Percentiles rank a stretch among this genome's conserved stretches.
phyloP scores from a whole-genome alignment of 2,797 vertebrate species.

The Chelmon rostratus region DNA sequence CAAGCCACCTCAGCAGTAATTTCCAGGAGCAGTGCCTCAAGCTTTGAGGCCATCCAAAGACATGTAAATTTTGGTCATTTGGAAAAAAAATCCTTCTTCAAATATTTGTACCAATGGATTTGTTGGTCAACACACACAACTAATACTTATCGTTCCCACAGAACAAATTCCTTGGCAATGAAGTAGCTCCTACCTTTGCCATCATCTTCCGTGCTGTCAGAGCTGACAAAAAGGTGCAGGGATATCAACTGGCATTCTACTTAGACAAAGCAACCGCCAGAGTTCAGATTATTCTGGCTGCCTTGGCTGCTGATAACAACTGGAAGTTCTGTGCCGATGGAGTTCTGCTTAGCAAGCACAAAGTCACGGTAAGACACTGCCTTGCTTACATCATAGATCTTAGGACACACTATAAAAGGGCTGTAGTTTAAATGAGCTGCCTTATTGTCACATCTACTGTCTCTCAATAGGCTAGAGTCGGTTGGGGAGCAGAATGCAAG shows the following conservation, averaged over 20 bases:
- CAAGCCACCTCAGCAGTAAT: constrained; percentile 31
- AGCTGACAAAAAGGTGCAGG: constrained; percentile 77
- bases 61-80: constrained; percentile 68
- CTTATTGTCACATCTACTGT: not conserved
- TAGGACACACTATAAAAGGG: not conserved
- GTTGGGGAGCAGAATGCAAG: constrained; percentile 87
- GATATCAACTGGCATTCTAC: constrained; percentile 85
- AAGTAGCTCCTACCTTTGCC: constrained; percentile 73
- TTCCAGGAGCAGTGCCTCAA: constrained; percentile 76
- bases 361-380: constrained; percentile 84
- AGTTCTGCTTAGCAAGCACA: constrained; percentile 85
- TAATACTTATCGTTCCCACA: constrained; percentile 48
- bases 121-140: not conserved
- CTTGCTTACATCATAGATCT: not conserved
- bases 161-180: constrained; percentile 81
- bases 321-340: constrained; percentile 89
- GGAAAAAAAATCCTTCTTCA: not conserved
- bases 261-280: constrained; percentile 73
- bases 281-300: constrained; percentile 85
- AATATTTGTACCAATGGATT: constrained; percentile 4
- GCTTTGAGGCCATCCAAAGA: constrained; percentile 77
- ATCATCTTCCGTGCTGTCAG: constrained; percentile 79
- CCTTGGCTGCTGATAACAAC: constrained; percentile 82
- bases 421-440: not conserved
- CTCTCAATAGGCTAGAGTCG: constrained; percentile 80